Evolutionary conservation across 2,797 vertebrate genomes (phyloP).

Genomic region (Glyptemys insculpta): DNA sequence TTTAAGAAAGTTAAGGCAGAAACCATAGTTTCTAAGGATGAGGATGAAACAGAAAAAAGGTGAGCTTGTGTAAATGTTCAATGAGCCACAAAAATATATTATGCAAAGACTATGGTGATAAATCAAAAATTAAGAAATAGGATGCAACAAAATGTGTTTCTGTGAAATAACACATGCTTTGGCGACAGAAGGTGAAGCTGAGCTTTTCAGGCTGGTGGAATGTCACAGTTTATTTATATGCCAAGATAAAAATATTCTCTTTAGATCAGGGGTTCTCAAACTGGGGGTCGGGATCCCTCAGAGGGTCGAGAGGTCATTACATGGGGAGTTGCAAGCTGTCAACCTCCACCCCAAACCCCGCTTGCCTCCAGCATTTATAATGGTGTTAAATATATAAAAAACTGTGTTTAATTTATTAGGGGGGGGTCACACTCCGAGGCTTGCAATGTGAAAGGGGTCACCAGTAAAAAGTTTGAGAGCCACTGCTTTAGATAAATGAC

Average conservation of each 20-base stretch:
- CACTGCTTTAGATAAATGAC: slow-evolving; percentile 63
- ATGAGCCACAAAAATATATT: slow-evolving; percentile 55
- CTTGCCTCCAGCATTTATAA: too few species aligned
- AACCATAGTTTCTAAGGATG: not conserved
- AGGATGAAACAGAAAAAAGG: slow-evolving; percentile 37
- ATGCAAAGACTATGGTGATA: slow-evolving; percentile 44
- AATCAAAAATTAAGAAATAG: slow-evolving; percentile 61
- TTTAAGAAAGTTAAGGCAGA: not conserved
- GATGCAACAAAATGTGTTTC: slow-evolving; percentile 46
- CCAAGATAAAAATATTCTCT: slow-evolving; percentile 70
- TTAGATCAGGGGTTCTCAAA: slow-evolving; percentile 22
- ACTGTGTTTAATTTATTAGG: too few species aligned
- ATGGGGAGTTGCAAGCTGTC: too few species aligned
- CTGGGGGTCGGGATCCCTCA: too few species aligned
- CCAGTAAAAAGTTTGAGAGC: too few species aligned
- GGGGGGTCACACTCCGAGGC: too few species aligned
- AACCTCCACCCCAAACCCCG: too few species aligned
- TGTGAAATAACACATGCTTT: slow-evolving; percentile 37
- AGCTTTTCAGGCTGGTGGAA: slow-evolving; percentile 62
- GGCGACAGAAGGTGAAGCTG: slow-evolving; percentile 49
- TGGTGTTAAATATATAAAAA: too few species aligned
- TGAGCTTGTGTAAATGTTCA: slow-evolving; percentile 32
- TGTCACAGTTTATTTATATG: slow-evolving; percentile 70
- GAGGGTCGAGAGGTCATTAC: too few species aligned
- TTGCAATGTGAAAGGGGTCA: too few species aligned